Base-by-base conservation (phyloP, 1,140 invertebrate species). In the Yoshiicerus persimilis region DNA sequence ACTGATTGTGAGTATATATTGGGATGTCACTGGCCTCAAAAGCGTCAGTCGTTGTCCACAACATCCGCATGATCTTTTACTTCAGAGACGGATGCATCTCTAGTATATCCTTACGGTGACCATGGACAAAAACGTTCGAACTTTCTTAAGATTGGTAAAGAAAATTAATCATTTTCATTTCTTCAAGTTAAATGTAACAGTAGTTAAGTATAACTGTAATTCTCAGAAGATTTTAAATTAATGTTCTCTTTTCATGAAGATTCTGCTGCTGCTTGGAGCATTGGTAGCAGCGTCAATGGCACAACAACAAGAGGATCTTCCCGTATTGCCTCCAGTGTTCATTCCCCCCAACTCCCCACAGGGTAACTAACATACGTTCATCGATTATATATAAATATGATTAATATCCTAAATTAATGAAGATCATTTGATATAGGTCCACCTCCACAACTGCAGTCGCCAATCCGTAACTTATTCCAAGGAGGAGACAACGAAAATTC, bases 1-100 rank as follows among this genome's bases (percentile, higher is more conserved):
- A 80, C 75, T 80, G 75, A 80, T 80, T 80, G 75, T 80, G 75
- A 80, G 75, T 80, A 80, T 80, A 80, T 80, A 80, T 80, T 80
- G 75, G 75, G 75, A 80, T 80, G 75, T 80, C 75, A 80, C 75
- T 80, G 75, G 32, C 75, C 34, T 80, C 75, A 80, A 80, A 80
- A 80, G 34, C 34, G 34, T 80, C 75, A 80, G 75, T 80, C 75
- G 75, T 80, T 36, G 75, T 80, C 32, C 75, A 80, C 75, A 80
- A 80, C 75, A 80, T 80, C 75, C 75, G 75, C 34, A 80, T 80
- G 75, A 80, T 80, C 75, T 34, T 32, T 30, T 80, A 36, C 20
- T 80, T 34, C 32, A 80, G 75, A 80, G 34, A 80, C 75, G 75
- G 75, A 80, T 80, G 75, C 30, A 36, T 80, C 75, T 80, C 75